These are phyloP conservation scores for Mionectes macconnelli DNA, from an alignment of 2,113 vertebrate species.

Conservation along the genomic window DNA sequence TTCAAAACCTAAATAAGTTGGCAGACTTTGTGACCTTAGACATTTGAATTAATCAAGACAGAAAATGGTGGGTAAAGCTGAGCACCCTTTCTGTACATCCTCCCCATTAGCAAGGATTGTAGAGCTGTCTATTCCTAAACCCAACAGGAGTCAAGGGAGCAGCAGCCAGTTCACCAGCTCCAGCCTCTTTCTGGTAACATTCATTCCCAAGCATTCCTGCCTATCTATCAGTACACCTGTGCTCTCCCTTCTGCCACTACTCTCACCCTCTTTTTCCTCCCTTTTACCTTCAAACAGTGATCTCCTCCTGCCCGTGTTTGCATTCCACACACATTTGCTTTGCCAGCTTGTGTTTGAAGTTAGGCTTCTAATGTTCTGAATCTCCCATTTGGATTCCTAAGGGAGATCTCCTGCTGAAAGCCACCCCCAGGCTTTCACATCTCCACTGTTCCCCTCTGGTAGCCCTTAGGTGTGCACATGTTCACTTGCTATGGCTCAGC, in stretches of 20 bases:
- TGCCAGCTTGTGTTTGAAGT: neutral
- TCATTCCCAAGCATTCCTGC: neutral
- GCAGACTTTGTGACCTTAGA: neutral
- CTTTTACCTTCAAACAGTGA: neutral
- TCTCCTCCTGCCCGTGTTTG: neutral
- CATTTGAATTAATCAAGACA: neutral
- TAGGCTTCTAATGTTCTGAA: neutral
- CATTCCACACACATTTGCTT: neutral
- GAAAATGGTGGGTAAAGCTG: neutral
- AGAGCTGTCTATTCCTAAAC: neutral
- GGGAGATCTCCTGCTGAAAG: neutral
- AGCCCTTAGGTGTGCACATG: neutral
- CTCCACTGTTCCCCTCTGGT: too few species aligned
- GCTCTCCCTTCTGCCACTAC: neutral
- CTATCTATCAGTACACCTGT: neutral
- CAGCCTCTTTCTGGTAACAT: neutral
- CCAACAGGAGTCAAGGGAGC: neutral
- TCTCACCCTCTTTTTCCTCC: neutral
- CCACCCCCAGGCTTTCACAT: too few species aligned
- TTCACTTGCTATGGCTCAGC: neutral
- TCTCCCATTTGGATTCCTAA: neutral
- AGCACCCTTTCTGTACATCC: neutral
- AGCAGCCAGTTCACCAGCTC: neutral
- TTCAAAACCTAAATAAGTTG: neutral
- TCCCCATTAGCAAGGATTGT: neutral